Base-by-base conservation (phyloP, 2,113 vertebrate genomes). In the Seriola dumerili region DNA sequence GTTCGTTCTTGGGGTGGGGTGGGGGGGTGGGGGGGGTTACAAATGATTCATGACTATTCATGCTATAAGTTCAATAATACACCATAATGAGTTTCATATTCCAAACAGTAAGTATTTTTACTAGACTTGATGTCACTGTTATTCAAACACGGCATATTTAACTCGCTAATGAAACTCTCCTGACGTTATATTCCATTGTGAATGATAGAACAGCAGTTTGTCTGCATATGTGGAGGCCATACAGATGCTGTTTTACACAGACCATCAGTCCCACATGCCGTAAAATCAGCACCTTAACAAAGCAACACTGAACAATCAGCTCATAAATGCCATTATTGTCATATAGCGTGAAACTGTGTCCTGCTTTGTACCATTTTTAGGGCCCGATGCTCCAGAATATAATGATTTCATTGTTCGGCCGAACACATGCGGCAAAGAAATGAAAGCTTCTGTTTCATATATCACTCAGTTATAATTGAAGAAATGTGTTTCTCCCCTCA, bases 401-500 rank as follows among this genome's bases (percentile, higher is more conserved):
- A 94, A 91, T 72, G 78, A 85, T 68, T 78, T 88, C 89, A 88
- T 94, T 95, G 93, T 95, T 93, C 87, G 10, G 40, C 23, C 71
- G 70, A 92, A 85, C 86, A 89, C 71, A 87, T 83, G 87, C 32
- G 11, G 76, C 62, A 57, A 48, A 84, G 80, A 84, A 79, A 83
- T 76, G 61, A 76, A 91, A 83, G 92, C 86, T 90, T 89, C 92
- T 92, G 92, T 89, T 94, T 90, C 85, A 85, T 84, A 86, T 90
- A 89, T 92, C 79, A 84, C 82, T 78, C 50, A 1, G 74, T 58
- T 42, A 81, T 92, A 90, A 94, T 85, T 88, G 81, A 90, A 94
- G 66, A 92, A 94, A 92, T 82, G 78, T 93, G 91, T 89, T 85
- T 82, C 84, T 85, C 46, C 32, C 50, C 68, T 87, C 67, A 83